A percentile compares a stretch with the other conserved stretches of the same genome.
These are phyloP conservation scores for Phalanger gymnotis DNA, from an alignment of 2,797 vertebrate genomes.

Conservation along the genomic window DNA sequence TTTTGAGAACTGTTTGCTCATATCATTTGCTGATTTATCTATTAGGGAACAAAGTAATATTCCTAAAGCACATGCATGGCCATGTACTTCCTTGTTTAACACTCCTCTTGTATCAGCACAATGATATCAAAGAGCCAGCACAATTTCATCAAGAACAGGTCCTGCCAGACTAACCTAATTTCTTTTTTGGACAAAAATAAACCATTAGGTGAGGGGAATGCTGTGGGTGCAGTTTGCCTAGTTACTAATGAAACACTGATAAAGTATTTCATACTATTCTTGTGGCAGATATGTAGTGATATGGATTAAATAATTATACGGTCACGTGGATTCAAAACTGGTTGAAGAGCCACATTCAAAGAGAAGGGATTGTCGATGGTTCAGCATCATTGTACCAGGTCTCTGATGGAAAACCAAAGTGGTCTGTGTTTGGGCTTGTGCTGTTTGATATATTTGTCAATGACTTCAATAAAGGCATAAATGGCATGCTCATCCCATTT, in stretches of 20 bases:
- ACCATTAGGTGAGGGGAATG: background rate
- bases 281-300: background rate
- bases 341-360: background rate
- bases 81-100: background rate
- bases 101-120: background rate
- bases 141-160: background rate
- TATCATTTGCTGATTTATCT: background rate
- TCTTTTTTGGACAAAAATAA: background rate
- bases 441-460: background rate
- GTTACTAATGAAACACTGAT: background rate
- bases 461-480: background rate
- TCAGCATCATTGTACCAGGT: background rate
- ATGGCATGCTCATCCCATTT: background rate
- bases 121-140: background rate
- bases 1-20: background rate
- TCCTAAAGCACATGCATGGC: background rate
- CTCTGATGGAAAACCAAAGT: background rate
- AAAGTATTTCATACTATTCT: background rate
- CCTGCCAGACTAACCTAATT: background rate
- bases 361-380: background rate
- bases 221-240: background rate
- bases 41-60: background rate
- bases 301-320: background rate
- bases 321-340: background rate
- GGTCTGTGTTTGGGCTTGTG: background rate